Evolutionary conservation across 2,797 vertebrate genomes (phyloP).

Genomic region (Vireo griseus): DNA sequence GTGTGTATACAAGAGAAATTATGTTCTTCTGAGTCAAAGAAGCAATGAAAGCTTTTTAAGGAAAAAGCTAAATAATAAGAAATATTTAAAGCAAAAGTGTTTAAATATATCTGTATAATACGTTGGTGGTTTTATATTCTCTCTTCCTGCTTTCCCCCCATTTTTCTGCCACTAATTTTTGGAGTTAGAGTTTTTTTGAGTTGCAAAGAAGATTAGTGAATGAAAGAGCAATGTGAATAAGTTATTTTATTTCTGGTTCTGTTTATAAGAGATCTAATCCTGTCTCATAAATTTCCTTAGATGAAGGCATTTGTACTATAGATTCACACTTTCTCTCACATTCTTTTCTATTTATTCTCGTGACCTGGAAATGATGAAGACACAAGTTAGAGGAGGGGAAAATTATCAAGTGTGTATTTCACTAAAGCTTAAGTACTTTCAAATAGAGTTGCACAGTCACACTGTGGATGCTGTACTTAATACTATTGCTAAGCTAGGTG

Average conservation of each 20-base stretch:
- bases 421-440: not conserved
- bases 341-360: not conserved
- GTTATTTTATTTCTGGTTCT: not conserved
- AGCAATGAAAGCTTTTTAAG: not conserved
- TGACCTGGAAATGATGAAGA: not conserved
- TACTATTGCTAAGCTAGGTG: not conserved
- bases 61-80: conserved; percentile 6
- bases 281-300: not conserved
- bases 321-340: not conserved
- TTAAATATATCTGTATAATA: not conserved
- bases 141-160: not conserved
- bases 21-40: not conserved
- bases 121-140: not conserved
- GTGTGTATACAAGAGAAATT: not conserved
- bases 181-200: not conserved
- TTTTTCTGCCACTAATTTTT: not conserved
- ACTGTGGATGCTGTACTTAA: not conserved
- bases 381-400: not conserved
- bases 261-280: not conserved
- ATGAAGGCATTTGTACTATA: not conserved
- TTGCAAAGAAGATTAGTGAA: not conserved
- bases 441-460: not conserved
- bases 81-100: not conserved
- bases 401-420: not conserved
- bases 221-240: not conserved